Percentiles rank a stretch among this genome's conserved stretches.
Evolutionary conservation across 2,888 invertebrate genomes (phyloP).

Genomic region (Morinoia aosen): DNA sequence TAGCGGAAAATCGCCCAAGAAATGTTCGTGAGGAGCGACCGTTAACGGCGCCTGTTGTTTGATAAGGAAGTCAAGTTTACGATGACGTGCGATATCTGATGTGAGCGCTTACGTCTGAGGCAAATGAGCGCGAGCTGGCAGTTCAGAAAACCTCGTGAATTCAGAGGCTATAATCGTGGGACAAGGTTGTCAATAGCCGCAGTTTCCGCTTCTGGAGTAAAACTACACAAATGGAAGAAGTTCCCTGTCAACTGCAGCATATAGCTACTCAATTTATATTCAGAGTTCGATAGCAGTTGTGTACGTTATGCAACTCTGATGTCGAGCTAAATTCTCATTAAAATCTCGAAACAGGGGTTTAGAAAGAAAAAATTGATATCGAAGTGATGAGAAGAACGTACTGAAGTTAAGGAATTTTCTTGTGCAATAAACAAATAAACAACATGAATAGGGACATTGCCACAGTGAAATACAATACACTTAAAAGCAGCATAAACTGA

Average conservation of each 20-base stretch:
- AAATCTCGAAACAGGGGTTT: not conserved
- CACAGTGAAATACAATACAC: not conserved
- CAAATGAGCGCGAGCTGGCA: not conserved
- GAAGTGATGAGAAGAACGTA: not conserved
- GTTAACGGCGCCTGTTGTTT: not conserved
- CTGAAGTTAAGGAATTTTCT: not conserved
- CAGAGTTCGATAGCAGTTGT: not conserved
- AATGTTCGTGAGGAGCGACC: not conserved
- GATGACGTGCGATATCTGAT: not conserved
- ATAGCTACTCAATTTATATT: not conserved
- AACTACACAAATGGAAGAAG: not conserved
- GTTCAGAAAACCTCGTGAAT: not conserved
- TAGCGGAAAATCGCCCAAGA: not conserved
- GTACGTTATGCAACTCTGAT: not conserved
- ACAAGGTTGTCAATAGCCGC: not conserved
- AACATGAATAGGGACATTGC: not conserved
- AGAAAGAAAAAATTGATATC: not conserved
- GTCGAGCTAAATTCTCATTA: not conserved
- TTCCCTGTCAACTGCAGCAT: not conserved
- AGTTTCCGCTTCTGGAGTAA: not conserved
- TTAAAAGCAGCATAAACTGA: not conserved
- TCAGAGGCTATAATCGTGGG: not conserved
- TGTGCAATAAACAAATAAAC: not conserved
- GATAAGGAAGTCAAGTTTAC: constrained; percentile 1
- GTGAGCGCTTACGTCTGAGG: not conserved